These are phyloP conservation scores for Synanceia verrucosa DNA, from an alignment of 2,797 vertebrate species.

Conservation along the genomic window DNA sequence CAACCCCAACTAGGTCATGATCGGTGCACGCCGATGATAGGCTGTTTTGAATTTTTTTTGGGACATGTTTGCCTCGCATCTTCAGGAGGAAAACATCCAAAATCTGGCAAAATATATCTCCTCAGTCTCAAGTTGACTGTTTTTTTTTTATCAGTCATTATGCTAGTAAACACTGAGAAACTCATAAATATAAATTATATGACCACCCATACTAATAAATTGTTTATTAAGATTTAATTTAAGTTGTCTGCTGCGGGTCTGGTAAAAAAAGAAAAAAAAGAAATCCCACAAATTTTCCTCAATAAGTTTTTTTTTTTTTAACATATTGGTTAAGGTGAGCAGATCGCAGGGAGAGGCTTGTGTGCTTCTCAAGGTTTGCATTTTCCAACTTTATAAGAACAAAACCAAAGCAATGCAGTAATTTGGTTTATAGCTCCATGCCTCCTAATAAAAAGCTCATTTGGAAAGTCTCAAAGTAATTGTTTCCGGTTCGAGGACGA, in stretches of 20 bases:
- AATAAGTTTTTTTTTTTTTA: too few species aligned
- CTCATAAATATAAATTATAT: slow-evolving; percentile 66
- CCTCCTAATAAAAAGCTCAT: slow-evolving; percentile 73
- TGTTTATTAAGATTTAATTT: slow-evolving; percentile 60
- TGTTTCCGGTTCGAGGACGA: slow-evolving; percentile 67
- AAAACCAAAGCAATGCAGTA: slow-evolving; percentile 62
- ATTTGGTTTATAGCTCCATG: slow-evolving; percentile 68
- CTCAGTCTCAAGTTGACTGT: slow-evolving; percentile 41
- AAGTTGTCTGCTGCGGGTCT: slow-evolving; percentile 48
- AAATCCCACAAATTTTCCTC: not conserved
- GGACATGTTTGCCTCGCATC: slow-evolving; percentile 67
- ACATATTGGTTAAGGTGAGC: slow-evolving; percentile 54
- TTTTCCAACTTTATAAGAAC: slow-evolving; percentile 62
- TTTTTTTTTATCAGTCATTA: slow-evolving; percentile 58
- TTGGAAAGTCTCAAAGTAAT: slow-evolving; percentile 78
- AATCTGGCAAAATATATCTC: slow-evolving; percentile 56
- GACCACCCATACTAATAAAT: slow-evolving; percentile 56
- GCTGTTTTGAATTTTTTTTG: slow-evolving; percentile 62
- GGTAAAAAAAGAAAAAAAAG: too few species aligned
- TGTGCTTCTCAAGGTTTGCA: slow-evolving; percentile 16
- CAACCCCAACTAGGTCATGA: slow-evolving; percentile 77
- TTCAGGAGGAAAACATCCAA: slow-evolving; percentile 66
- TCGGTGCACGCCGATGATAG: slow-evolving; percentile 66
- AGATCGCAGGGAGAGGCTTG: not conserved
- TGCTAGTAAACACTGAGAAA: slow-evolving; percentile 63